A percentile compares a stretch with the other conserved stretches of the same genome.
Conservation (phyloP, 2,888 invertebrate species). For the Formica aserva region DNA sequence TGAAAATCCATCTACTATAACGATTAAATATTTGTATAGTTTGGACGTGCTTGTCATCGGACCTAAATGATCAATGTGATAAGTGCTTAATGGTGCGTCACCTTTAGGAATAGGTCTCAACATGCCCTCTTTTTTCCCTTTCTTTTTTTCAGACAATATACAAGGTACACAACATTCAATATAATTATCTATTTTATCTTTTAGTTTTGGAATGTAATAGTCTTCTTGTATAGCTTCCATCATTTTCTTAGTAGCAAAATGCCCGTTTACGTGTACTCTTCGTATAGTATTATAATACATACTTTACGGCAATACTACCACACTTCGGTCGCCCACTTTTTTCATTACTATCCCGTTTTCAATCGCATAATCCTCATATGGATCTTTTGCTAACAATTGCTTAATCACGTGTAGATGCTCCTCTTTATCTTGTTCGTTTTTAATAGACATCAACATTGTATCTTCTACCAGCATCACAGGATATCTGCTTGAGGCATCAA, state of each 20-base stretch:
- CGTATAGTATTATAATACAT: neutral
- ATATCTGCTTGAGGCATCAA: slow-evolving; percentile 24
- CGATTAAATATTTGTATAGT: slow-evolving; percentile 12
- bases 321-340: neutral
- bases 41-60: slow-evolving; percentile 17
- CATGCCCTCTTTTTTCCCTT: neutral
- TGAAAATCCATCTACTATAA: slow-evolving; percentile 26
- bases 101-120: slow-evolving; percentile 24
- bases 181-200: neutral
- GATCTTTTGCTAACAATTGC: neutral
- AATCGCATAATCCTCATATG: neutral
- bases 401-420: neutral
- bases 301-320: neutral
- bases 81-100: neutral
- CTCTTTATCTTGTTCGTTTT: neutral
- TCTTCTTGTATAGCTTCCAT: neutral
- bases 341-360: neutral
- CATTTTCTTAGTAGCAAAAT: neutral
- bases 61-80: slow-evolving; percentile 16
- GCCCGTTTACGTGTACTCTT: neutral
- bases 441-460: neutral
- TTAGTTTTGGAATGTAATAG: neutral
- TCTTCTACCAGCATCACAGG: neutral
- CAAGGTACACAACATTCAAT: neutral
- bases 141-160: neutral